Evolutionary conservation across 2,797 vertebrate genomes (phyloP), one percentile per base, ranked within the genome.

Genomic region (Hylomyscus alleni): DNA sequence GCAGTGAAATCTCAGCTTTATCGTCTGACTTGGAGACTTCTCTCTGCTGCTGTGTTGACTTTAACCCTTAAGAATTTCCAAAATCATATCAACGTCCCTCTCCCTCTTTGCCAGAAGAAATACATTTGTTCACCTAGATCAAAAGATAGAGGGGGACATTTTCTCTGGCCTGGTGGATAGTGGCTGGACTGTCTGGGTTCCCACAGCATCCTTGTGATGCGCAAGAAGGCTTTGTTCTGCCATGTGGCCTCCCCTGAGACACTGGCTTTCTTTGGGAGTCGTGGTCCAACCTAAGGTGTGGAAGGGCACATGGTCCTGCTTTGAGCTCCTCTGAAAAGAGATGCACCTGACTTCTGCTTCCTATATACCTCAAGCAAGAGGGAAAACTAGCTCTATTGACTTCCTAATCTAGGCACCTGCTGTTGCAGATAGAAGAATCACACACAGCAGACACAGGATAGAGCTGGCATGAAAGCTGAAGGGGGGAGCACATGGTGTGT

Each of bases 1-100:
- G 19, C 60, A 73, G 4, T 89, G 47, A 81, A 73, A 80, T 56
- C 50, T 82, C 76, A 89, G 81, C 62, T 75, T 56, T 75, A 12
- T 17, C 82, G 22, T 76, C 40, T 77, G 69, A 94, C 73, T 77
- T 92, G 83, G 44, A 82, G 82, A 88, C 62, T 90, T 86, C 60
- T 34, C 4, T 91, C 87, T 83, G 44, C 6, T 67, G 9, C 19
- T 76, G 81, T 9, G 56, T 85, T 86, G 26, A 75, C 88, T 90
- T 95, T 80, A 69, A 1, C 37, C 22, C 44, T 91, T 89, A 93
- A 83, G 67, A 40, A 83, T 93, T 91, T 95, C 75, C 89, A 62
- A 95, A 92, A 94, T 50, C 77, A 87, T 84, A 93, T 34, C 24
- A 44, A 54, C 10, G 47, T 8, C 10, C 12, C 13, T 26, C 12